Base-by-base conservation (phyloP, 2,797 vertebrate species). In the Muscicapa striata region DNA sequence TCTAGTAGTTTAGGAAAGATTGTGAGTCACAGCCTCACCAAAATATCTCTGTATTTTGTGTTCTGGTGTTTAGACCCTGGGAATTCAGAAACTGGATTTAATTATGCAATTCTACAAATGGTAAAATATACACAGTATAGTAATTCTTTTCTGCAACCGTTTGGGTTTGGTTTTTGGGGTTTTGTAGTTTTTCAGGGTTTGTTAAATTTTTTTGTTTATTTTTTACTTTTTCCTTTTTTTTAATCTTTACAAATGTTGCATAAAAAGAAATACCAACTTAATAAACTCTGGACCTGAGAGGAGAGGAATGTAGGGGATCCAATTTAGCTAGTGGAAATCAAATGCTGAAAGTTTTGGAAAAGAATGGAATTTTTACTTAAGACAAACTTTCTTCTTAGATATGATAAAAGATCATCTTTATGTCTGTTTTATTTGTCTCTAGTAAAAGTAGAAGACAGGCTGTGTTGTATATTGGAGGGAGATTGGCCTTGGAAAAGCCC, bases 121-220 rank as follows among this genome's bases (percentile, higher is more conserved):
- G 6, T 23, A 34, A 19, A 62, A 46, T 46, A 61, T 3, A n/a
- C 3, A 21, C 1, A 43, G 13, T 34, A 51, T 29, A 68, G 15
- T 54, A 87, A n/a, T 30, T 32, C 0, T 66, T 76, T 17, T 38
- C 34, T 49, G 22, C 5, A 38, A 4, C 1, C 14, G 46, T 30
- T 23, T 2, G 4, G 3, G 4, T 10, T n/a, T 29, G 21, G 6
- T 21, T 52, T 36, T 6, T 17, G 16, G 23, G 4, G 8, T 22
- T 57, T 24, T 18, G 11, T 36, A 22, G 14, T 3, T 16, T 23
- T 11, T 3, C 18, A 6, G 4, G 9, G 8, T 18, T 43, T 22
- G 10, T 18, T 18, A 23, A 8, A 8, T n/a, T 20, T 27, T 18
- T 4, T 24, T 23, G 14, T 24, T 24, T 4, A 23, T 26, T 14